Percentiles rank a stretch among this genome's conserved stretches.
phyloP scores from a whole-genome alignment of 2,797 vertebrate species.

The Acrossocheilus fasciatus region DNA sequence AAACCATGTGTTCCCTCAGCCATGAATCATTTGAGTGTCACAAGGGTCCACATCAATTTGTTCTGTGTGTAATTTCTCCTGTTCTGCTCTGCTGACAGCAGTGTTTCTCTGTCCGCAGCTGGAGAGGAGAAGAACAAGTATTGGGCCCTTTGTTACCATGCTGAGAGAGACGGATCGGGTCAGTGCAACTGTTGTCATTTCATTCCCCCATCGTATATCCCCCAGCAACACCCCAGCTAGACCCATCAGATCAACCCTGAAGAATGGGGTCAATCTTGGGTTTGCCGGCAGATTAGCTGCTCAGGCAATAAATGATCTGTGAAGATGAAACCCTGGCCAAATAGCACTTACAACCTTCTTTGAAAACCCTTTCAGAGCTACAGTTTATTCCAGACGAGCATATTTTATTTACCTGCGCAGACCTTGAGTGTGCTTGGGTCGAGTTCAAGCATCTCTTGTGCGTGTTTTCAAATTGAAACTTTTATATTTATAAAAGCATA shows the following conservation, averaged over 20 bases:
- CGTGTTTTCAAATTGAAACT: neutral
- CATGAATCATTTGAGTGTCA: conserved; percentile 36
- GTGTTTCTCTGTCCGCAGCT: conserved; percentile 54
- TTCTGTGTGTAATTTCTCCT: conserved; percentile 46
- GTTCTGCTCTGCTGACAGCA: conserved; percentile 45
- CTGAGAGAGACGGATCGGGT: conserved; percentile 60
- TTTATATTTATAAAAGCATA: neutral
- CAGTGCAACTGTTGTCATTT: conserved; percentile 59
- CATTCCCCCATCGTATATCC: conserved; percentile 28
- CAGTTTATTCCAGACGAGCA: conserved; percentile 28
- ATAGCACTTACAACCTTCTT: conserved; percentile 36
- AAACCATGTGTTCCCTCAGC: conserved; percentile 5
- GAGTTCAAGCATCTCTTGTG: conserved; percentile 35
- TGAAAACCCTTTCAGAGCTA: conserved; percentile 15
- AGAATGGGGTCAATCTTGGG: conserved; percentile 63
- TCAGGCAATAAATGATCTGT: conserved; percentile 55
- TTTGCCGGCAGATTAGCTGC: conserved; percentile 55
- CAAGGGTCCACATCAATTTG: conserved; percentile 50
- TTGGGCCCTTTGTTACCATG: conserved; percentile 50
- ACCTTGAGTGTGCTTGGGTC: neutral
- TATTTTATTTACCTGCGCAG: conserved; percentile 36
- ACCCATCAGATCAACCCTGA: conserved; percentile 58
- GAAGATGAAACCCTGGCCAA: conserved; percentile 37
- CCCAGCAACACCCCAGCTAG: conserved; percentile 34
- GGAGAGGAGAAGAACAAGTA: conserved; percentile 36